phyloP scores from a whole-genome alignment of 1,140 invertebrate species.

The Bradysia coprophila region DNA sequence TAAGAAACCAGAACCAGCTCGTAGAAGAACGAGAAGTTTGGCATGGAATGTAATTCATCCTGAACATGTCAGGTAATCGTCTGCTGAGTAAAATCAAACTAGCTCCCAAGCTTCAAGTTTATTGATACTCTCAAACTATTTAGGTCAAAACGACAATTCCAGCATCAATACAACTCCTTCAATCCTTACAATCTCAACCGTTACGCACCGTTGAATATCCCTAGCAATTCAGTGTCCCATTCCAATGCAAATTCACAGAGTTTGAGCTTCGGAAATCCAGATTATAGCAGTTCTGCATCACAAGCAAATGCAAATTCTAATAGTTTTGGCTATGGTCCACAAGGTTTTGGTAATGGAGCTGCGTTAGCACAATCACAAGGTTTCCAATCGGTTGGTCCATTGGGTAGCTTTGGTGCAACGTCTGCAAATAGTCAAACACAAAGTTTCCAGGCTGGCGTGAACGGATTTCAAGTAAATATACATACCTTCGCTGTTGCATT shows the following conservation, averaged over 20 bases:
- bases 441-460: constrained; percentile 12
- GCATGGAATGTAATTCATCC: no score
- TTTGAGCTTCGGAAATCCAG: constrained; percentile 7
- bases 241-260: constrained; percentile 5
- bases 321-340: constrained; percentile 10
- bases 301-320: constrained; percentile 5
- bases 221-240: constrained; percentile 7
- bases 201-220: constrained; percentile 1
- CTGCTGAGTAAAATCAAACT: no score
- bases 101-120: no score
- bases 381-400: constrained; percentile 13
- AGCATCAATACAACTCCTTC: no score
- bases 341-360: constrained; percentile 12
- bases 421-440: constrained; percentile 20
- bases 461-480: constrained; percentile 16
- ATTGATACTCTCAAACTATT: no score
- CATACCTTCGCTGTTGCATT: constrained; percentile 21
- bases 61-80: no score
- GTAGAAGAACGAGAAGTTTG: constrained; percentile 8
- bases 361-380: constrained; percentile 17
- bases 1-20: constrained; percentile 13
- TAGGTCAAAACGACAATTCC: no score
- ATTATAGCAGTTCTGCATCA: constrained; percentile 6
- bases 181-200: no score
- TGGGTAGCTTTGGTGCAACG: constrained; percentile 20